phyloP scores from a whole-genome alignment of 2,888 invertebrate genomes.

The Xanthia togata region DNA sequence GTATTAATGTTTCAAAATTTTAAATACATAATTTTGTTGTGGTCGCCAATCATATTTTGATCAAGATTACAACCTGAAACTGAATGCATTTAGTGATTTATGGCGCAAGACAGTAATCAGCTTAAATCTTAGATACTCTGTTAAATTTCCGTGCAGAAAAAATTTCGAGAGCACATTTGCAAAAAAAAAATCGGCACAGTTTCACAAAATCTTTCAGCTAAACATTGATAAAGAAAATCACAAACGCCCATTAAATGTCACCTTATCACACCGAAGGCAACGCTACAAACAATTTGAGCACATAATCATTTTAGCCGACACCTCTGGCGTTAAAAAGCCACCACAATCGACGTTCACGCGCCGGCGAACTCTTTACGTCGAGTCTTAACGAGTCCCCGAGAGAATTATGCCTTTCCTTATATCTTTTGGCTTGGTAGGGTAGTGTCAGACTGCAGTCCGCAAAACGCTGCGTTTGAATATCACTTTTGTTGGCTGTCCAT shows the following conservation, averaged over 20 bases:
- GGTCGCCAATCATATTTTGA: no score
- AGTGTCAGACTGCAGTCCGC: conserved; percentile 21
- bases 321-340: conserved; percentile 51
- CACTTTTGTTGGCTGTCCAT: not conserved
- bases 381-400: conserved; percentile 73
- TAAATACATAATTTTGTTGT: no score
- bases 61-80: no score
- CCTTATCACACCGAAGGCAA: conserved; percentile 15
- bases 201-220: not conserved
- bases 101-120: not conserved
- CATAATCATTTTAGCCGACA: conserved; percentile 55
- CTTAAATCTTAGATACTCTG: not conserved
- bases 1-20: no score
- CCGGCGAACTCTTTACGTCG: conserved; percentile 64
- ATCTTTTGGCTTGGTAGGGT: conserved; percentile 49
- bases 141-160: no score
- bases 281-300: conserved; percentile 56
- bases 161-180: not conserved
- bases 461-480: conserved; percentile 3
- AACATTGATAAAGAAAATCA: conserved; percentile 24
- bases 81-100: not conserved
- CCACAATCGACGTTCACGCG: conserved; percentile 75
- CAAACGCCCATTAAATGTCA: conserved; percentile 20
- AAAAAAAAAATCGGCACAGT: not conserved
- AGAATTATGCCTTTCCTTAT: conserved; percentile 71